phyloP scores from a whole-genome alignment of 2,888 invertebrate genomes.

The Lumbricus terrestris region DNA sequence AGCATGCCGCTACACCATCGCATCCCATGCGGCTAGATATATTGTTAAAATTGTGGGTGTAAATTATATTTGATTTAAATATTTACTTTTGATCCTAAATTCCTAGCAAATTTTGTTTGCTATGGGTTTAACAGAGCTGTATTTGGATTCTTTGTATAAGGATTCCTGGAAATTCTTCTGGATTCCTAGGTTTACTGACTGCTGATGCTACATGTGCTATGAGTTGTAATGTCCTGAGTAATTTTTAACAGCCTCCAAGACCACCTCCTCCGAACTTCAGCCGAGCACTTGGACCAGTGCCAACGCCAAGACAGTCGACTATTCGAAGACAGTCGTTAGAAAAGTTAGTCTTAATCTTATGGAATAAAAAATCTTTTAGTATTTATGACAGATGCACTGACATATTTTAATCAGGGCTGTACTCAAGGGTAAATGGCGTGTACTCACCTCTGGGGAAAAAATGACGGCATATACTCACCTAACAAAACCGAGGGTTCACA shows the following conservation, averaged over 20 bases:
- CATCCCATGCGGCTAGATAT: no score
- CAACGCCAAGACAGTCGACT: constrained; percentile 13
- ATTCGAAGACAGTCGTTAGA: constrained; percentile 18
- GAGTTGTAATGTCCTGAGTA: background rate
- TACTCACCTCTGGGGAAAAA: no score
- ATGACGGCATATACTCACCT: no score
- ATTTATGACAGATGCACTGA: background rate
- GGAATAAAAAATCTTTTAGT: background rate
- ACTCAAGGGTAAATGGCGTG: no score
- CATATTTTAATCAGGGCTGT: no score
- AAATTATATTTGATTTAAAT: background rate
- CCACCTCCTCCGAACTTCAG: constrained; percentile 27
- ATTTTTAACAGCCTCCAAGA: constrained; percentile 41
- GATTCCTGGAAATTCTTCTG: no score
- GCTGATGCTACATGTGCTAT: background rate
- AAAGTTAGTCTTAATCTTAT: constrained; percentile 19
- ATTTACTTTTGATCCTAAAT: no score
- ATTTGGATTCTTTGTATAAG: no score
- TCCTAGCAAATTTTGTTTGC: background rate
- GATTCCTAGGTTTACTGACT: background rate
- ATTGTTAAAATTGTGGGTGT: no score
- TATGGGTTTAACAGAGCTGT: no score
- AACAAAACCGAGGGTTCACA: no score
- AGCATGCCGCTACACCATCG: no score
- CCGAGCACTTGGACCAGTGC: constrained; percentile 14